phyloP scores from a whole-genome alignment of 2,113 vertebrate species.

The Nibea coibor region DNA sequence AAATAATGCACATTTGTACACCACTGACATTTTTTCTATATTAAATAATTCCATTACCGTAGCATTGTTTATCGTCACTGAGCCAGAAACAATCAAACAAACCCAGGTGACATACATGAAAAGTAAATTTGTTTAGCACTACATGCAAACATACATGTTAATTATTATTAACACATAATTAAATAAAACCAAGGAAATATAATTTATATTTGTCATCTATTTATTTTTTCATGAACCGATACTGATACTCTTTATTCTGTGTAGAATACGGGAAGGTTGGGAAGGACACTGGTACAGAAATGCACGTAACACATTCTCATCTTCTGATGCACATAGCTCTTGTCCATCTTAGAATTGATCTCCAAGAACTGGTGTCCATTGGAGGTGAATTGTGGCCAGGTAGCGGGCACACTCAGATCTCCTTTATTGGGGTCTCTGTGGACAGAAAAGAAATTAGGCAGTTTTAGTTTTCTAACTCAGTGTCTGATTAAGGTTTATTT shows the following conservation, averaged over 20 bases:
- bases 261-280: conserved; percentile 41
- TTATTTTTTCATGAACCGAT: conserved; percentile 29
- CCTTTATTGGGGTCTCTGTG: conserved; percentile 91
- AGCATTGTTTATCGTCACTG: too few species aligned
- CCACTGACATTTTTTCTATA: neutral
- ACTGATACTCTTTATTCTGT: conserved; percentile 30
- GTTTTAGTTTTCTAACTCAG: neutral
- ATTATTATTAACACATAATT: too few species aligned
- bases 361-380: conserved; percentile 82
- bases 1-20: neutral
- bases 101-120: neutral
- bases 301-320: conserved; percentile 77
- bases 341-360: conserved; percentile 81
- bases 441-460: neutral
- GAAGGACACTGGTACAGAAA: conserved; percentile 84
- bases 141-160: too few species aligned
- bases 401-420: conserved; percentile 76
- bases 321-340: conserved; percentile 77
- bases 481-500: neutral
- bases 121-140: too few species aligned
- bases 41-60: neutral
- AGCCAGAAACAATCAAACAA: neutral
- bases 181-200: conserved; percentile 11
- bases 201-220: accelerated
- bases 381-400: conserved; percentile 84